Evolutionary conservation across 2,113 vertebrate genomes (phyloP).

Genomic region (Daphoenositta chrysoptera): DNA sequence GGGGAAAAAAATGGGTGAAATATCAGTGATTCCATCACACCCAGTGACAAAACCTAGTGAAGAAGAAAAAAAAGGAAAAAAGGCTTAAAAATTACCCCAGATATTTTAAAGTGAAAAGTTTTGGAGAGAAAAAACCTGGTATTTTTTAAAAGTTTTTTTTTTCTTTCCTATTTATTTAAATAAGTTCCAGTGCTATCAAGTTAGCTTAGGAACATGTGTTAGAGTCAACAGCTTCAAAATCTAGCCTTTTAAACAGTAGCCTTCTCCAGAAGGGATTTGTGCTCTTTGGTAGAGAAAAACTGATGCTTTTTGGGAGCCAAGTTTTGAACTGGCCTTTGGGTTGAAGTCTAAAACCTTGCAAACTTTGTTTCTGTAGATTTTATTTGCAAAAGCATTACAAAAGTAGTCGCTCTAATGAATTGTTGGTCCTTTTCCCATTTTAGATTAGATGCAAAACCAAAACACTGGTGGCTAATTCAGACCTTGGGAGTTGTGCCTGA

Average conservation of each 20-base stretch:
- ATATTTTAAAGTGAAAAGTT: neutral
- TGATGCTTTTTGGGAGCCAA: neutral
- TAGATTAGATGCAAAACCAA: neutral
- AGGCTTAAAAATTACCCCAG: neutral
- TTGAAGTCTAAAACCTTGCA: neutral
- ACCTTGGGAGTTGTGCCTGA: neutral
- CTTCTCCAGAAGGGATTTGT: neutral
- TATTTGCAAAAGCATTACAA: neutral
- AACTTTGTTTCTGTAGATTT: neutral
- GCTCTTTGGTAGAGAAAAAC: neutral
- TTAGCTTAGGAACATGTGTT: neutral
- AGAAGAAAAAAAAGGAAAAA: neutral
- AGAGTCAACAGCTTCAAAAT: slow-evolving; percentile 1
- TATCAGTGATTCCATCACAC: neutral
- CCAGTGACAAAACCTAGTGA: neutral
- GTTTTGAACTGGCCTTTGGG: neutral
- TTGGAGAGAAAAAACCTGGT: neutral
- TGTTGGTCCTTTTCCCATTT: neutral
- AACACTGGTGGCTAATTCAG: neutral
- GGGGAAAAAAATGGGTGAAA: fast-evolving
- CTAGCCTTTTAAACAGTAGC: neutral
- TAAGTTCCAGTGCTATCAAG: neutral
- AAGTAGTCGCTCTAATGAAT: neutral
- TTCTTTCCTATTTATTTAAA: neutral
- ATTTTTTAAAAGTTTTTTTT: neutral